These are phyloP conservation scores for Pristionchus arcanus DNA, from an alignment of 2,888 invertebrate genomes.

Conservation along the genomic window DNA sequence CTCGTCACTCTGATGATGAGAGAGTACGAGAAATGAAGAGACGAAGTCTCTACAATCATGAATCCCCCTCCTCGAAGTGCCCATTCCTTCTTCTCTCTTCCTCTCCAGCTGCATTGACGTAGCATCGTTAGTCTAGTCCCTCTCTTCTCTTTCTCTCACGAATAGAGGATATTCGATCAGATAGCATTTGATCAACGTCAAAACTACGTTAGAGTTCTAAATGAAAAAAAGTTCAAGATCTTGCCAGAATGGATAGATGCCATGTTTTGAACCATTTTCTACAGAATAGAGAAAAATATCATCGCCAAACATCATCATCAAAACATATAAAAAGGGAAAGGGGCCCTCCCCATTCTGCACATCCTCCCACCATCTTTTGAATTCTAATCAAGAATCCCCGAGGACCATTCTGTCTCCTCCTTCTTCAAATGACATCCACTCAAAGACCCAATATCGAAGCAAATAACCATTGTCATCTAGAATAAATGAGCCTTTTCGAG, in stretches of 20 bases:
- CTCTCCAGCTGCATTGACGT: constrained; percentile 12
- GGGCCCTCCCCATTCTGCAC: background rate
- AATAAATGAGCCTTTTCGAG: background rate
- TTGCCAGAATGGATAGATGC: background rate
- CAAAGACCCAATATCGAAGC: constrained; percentile 1
- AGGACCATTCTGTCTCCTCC: background rate
- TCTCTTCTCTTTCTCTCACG: background rate
- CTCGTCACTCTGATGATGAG: too few relatives aligned
- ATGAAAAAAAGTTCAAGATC: background rate
- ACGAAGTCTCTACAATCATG: too few relatives aligned
- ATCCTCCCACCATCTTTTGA: background rate
- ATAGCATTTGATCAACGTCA: background rate
- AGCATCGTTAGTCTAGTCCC: constrained; percentile 25
- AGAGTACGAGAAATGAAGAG: too few relatives aligned
- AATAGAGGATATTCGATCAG: constrained; percentile 7
- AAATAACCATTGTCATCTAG: background rate
- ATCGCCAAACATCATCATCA: background rate
- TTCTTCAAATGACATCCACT: background rate
- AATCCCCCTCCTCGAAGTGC: too few relatives aligned
- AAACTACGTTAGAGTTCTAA: background rate
- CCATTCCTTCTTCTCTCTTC: background rate
- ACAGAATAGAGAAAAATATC: background rate
- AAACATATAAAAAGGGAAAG: background rate
- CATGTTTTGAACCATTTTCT: background rate
- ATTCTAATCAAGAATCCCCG: background rate